Base-by-base conservation (phyloP, 1,140 invertebrate genomes). In the Conus ventricosus region DNA sequence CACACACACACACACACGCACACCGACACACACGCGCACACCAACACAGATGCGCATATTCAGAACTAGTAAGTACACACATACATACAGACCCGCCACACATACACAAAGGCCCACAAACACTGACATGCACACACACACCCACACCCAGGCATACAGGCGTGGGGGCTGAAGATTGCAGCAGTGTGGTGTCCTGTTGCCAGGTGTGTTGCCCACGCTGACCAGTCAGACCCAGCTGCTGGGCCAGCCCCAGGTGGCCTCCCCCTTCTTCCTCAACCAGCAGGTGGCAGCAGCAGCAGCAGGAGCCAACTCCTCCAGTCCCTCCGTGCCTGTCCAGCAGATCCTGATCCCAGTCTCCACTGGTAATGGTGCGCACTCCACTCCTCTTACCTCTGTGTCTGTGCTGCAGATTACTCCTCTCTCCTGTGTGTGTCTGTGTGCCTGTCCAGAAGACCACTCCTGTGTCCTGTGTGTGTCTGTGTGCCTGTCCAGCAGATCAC, bases 291-390 rank as follows among this genome's bases (percentile, higher is more conserved):
- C 90, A 39, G 91, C 91, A 20, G 87, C 91, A 60, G 89, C 87
- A 27, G 87, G 88, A 55, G 98, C 98, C 95, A 84, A 88, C 95
- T 97, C 98, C 23, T 88, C 86, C 10, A 90, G 89, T 76, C 91
- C 91, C 60, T 88, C 92, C n/a, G 90, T 90, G 5, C 89, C 91
- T 57, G 98, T 98, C 15, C 98, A 98, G 89, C 98, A 99, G 95
- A 96, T 99, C 87, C 96, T 99, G 88, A 98, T 99, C 95, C 98
- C 98, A 80, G 98, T 98, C 27, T 98, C 98, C 71, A 98, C 98
- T 97, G 98, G 98, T 98, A 96, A 95, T 92, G 92, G n/a, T 60
- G 51, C 39, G 20, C 27, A 15, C n/a, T 39, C 39, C 75, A 51
- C 88, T 87, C 78, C 71, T 4, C 81, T 54, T 23, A 76, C 39